Conservation (phyloP, 2,888 invertebrate genomes). For the Amiota mariae region DNA sequence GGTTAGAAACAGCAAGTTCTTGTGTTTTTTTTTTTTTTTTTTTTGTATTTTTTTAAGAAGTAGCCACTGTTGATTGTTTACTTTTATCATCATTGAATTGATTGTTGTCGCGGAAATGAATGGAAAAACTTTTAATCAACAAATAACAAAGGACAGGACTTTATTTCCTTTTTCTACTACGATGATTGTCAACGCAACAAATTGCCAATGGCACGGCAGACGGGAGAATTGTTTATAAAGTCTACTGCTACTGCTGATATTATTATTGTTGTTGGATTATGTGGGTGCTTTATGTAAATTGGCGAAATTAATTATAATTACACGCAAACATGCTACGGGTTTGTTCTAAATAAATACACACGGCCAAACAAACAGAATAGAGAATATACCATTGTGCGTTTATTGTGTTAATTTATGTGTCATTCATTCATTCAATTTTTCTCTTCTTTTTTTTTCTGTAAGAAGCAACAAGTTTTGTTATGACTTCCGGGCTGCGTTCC, state of each 20-base stretch:
- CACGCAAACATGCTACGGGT: conserved; percentile 51
- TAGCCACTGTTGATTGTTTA: conserved; percentile 56
- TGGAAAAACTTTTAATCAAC: conserved; percentile 64
- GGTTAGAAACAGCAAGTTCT: background rate
- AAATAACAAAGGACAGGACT: background rate
- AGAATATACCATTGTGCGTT: no score
- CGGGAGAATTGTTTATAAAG: background rate
- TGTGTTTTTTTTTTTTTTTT: conserved; percentile 23
- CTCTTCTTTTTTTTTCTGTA: background rate
- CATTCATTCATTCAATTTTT: background rate
- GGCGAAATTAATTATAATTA: conserved; percentile 67
- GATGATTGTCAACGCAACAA: background rate
- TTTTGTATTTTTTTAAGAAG: conserved; percentile 45
- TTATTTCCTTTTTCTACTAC: conserved; percentile 32
- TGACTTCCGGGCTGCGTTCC: no score
- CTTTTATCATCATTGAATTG: conserved; percentile 63
- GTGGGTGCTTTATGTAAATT: conserved; percentile 56
- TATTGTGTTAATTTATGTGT: no score
- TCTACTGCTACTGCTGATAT: no score
- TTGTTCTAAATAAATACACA: conserved; percentile 24
- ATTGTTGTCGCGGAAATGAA: conserved; percentile 54
- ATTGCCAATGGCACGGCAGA: background rate
- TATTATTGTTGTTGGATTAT: conserved; percentile 45
- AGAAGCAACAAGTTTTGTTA: background rate
- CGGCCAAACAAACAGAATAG: no score